phyloP scores from a whole-genome alignment of 2,888 invertebrate genomes.

The Tetheella fluctuosa region DNA sequence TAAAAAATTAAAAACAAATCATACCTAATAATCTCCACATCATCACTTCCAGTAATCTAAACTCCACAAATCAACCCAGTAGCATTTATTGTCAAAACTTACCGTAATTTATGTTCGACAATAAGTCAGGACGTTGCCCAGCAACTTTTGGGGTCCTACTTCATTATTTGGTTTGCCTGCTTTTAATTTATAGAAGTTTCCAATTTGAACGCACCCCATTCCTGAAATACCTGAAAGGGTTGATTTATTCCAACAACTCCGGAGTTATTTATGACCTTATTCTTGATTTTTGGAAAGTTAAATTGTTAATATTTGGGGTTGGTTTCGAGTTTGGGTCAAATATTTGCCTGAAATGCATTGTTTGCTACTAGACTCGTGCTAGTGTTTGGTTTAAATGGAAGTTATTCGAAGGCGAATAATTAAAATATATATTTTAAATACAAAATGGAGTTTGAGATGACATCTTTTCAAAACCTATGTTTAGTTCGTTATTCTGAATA shows the following conservation, averaged over 20 bases:
- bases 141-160: slow-evolving; percentile 66
- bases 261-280: slow-evolving; percentile 22
- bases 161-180: slow-evolving; percentile 74
- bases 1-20: neutral
- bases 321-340: neutral
- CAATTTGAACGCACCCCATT: slow-evolving; percentile 53
- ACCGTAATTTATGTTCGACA: slow-evolving; percentile 74
- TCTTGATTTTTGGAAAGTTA: slow-evolving; percentile 8
- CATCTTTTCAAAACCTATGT: no score
- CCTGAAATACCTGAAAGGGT: slow-evolving; percentile 56
- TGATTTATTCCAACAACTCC: slow-evolving; percentile 45
- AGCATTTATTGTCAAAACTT: slow-evolving; percentile 76
- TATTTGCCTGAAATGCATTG: slow-evolving; percentile 1
- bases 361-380: neutral
- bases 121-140: slow-evolving; percentile 68
- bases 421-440: no score
- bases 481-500: no score
- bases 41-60: slow-evolving; percentile 35
- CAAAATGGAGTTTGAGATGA: neutral
- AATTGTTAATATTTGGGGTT: slow-evolving; percentile 2
- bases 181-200: slow-evolving; percentile 78
- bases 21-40: neutral
- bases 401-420: no score
- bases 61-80: slow-evolving; percentile 42
- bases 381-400: neutral